Evolutionary conservation across 2,888 invertebrate species (phyloP).

Genomic region (Prenolepis imparis): DNA sequence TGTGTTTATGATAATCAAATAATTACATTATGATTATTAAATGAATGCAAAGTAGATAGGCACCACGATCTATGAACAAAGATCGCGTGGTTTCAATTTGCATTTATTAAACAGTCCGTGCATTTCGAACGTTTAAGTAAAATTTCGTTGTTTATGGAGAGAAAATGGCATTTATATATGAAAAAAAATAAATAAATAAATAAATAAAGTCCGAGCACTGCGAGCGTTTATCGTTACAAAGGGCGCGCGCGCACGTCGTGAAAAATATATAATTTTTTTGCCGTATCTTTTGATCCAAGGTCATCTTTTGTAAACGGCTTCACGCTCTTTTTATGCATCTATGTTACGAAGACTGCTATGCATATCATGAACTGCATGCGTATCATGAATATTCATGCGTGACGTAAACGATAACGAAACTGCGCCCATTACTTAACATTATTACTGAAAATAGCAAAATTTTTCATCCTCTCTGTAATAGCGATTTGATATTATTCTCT

Average conservation of each 20-base stretch:
- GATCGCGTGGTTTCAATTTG: neutral
- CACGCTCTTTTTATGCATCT: conserved; percentile 47
- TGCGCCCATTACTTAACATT: conserved; percentile 42
- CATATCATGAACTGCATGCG: conserved; percentile 49
- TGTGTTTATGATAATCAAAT: neutral
- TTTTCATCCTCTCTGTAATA: neutral
- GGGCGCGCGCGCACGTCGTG: conserved; percentile 1
- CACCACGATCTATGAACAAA: conserved; percentile 3
- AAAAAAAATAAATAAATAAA: too few species aligned
- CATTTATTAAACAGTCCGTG: neutral
- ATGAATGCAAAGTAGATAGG: neutral
- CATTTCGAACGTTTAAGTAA: neutral
- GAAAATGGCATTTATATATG: neutral
- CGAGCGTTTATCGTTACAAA: conserved; percentile 36
- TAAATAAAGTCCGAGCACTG: neutral
- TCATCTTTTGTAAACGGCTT: conserved; percentile 52
- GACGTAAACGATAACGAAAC: conserved; percentile 54
- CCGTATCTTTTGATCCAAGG: conserved; percentile 42
- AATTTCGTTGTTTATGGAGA: neutral
- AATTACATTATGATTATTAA: neutral
- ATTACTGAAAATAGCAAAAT: conserved; percentile 37
- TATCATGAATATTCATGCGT: conserved; percentile 47
- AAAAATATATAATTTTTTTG: conserved; percentile 35
- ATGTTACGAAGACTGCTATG: conserved; percentile 40
- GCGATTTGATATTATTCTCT: conserved; percentile 21